Evolutionary conservation across 2,113 vertebrate species (phyloP).

Genomic region (Mesitornis unicolor): DNA sequence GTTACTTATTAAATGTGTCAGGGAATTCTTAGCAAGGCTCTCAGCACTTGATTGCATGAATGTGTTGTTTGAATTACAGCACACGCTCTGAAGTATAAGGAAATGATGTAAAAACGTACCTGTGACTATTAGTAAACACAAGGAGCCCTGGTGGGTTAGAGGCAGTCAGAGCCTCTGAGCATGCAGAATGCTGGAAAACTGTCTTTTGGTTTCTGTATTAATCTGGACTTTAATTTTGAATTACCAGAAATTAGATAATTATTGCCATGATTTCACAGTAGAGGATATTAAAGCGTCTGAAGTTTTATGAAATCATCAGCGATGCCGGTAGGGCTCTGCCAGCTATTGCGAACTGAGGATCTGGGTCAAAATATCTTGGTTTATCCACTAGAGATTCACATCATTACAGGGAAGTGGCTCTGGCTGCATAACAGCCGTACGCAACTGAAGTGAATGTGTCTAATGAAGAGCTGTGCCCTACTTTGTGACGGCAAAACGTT

Average conservation of each 20-base stretch:
- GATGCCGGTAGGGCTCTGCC: background rate
- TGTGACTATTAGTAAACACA: background rate
- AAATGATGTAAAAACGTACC: background rate
- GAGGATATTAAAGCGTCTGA: background rate
- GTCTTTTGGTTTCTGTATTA: background rate
- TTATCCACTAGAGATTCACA: constrained; percentile 18
- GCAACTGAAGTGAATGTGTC: background rate
- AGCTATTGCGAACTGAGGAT: background rate
- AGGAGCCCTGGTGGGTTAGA: background rate
- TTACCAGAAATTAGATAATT: background rate
- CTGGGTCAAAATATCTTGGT: constrained; percentile 16
- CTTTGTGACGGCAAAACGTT: background rate
- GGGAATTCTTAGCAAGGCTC: background rate
- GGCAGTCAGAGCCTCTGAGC: background rate
- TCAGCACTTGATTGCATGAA: background rate
- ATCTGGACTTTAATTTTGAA: background rate
- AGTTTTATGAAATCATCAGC: background rate
- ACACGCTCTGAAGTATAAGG: background rate
- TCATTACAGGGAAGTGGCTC: background rate
- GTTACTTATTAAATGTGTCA: background rate
- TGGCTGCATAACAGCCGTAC: background rate
- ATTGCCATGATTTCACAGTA: background rate
- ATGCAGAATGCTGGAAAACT: background rate
- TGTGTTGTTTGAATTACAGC: background rate
- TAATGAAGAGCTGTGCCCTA: constrained; percentile 5